These are phyloP conservation scores for Actenoides hombroni DNA, from an alignment of 2,113 vertebrate species.

Conservation along the genomic window DNA sequence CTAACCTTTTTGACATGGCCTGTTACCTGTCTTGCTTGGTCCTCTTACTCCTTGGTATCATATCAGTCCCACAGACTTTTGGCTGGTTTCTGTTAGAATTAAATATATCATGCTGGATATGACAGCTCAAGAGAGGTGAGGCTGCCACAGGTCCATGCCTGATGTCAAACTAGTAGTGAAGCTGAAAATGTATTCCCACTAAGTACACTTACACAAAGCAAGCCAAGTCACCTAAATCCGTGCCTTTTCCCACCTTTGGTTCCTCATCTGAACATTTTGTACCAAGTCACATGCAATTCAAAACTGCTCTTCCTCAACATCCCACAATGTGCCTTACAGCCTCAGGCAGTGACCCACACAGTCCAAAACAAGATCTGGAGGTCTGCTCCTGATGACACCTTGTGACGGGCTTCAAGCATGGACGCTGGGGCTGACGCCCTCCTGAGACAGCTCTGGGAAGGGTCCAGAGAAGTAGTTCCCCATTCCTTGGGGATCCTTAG, in stretches of 20 bases:
- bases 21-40: background rate
- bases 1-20: background rate
- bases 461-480: background rate
- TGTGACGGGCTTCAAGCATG: background rate
- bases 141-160: background rate
- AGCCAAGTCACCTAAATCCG: background rate
- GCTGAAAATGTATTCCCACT: background rate
- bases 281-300: background rate
- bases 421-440: background rate
- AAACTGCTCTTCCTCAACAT: background rate
- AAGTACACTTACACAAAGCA: background rate
- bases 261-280: background rate
- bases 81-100: background rate
- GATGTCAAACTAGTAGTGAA: background rate
- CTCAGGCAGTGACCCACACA: background rate
- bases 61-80: background rate
- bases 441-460: background rate
- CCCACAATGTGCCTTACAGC: background rate
- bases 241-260: background rate
- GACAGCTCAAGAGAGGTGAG: accelerated
- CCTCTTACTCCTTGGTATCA: background rate
- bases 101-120: background rate
- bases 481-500: background rate
- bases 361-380: background rate
- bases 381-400: background rate